Conservation (phyloP, 2,888 invertebrate genomes). For the Trilocha varians region DNA sequence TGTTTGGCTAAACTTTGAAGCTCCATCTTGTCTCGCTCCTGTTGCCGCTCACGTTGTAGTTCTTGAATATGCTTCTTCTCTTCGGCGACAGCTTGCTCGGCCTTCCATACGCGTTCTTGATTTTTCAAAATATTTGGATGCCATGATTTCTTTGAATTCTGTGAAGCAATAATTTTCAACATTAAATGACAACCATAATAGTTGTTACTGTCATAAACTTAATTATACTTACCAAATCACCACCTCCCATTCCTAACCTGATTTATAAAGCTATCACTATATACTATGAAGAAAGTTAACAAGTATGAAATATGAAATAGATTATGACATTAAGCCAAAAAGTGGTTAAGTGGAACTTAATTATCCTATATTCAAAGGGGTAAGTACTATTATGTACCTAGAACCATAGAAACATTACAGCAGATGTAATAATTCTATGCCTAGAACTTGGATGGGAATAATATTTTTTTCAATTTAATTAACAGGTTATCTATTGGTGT, state of each 20-base stretch:
- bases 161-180: conserved; percentile 8
- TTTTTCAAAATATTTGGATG: conserved; percentile 85
- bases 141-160: conserved; percentile 88
- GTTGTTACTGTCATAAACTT: not conserved
- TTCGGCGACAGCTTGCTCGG: conserved; percentile 80
- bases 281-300: too few relatives aligned
- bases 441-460: too few relatives aligned
- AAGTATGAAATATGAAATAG: too few relatives aligned
- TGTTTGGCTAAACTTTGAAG: conserved; percentile 76
- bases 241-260: conserved; percentile 48
- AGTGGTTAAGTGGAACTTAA: too few relatives aligned
- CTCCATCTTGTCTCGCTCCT: conserved; percentile 78
- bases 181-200: not conserved
- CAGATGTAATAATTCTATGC: too few relatives aligned
- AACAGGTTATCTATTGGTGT: too few relatives aligned
- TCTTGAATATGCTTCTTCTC: conserved; percentile 79
- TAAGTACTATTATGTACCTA: too few relatives aligned
- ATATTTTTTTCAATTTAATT: too few relatives aligned
- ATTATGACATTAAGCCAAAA: too few relatives aligned
- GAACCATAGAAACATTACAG: too few relatives aligned
- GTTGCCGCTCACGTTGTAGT: conserved; percentile 77
- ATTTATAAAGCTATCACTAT: too few relatives aligned
- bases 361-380: too few relatives aligned
- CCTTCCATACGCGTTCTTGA: conserved; percentile 85
- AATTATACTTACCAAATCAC: conserved; percentile 44